Evolutionary conservation across 1,140 invertebrate species (phyloP).

Genomic region (Pectinophora gossypiella): DNA sequence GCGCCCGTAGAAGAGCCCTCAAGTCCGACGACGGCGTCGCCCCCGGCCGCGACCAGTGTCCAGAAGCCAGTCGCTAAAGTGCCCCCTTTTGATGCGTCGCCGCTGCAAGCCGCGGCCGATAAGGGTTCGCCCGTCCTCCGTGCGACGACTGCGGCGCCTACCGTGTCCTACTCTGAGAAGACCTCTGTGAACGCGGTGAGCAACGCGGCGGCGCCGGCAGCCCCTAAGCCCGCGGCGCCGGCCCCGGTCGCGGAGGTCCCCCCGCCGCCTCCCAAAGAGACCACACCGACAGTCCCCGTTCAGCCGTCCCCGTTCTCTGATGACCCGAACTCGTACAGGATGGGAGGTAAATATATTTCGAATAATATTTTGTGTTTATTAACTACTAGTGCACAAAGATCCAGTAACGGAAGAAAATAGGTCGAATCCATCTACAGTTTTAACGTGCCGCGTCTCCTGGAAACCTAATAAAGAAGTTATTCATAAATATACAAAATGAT

Average conservation of each 20-base stretch:
- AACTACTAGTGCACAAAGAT: no score
- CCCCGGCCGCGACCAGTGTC: constrained; percentile 40
- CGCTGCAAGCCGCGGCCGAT: constrained; percentile 42
- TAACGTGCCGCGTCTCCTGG: no score
- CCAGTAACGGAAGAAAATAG: no score
- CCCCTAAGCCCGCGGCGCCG: constrained; percentile 40
- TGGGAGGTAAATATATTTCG: constrained; percentile 76
- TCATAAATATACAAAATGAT: no score
- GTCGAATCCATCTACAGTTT: no score
- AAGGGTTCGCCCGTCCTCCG: constrained; percentile 37
- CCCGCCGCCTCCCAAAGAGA: constrained; percentile 40
- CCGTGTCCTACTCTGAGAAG: constrained; percentile 68
- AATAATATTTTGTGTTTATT: not conserved
- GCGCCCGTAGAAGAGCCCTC: constrained; percentile 38
- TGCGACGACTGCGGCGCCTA: constrained; percentile 23
- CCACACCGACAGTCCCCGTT: constrained; percentile 40
- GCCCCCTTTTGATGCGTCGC: constrained; percentile 74
- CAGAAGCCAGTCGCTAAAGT: constrained; percentile 78
- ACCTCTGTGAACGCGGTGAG: constrained; percentile 61
- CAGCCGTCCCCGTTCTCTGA: constrained; percentile 62
- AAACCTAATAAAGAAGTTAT: no score
- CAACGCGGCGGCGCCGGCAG: constrained; percentile 31
- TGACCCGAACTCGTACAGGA: constrained; percentile 79
- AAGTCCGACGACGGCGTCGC: constrained; percentile 43
- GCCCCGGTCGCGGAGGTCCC: constrained; percentile 47